phyloP scores from a whole-genome alignment of 2,797 vertebrate genomes.

The Nyctalus aviator region DNA sequence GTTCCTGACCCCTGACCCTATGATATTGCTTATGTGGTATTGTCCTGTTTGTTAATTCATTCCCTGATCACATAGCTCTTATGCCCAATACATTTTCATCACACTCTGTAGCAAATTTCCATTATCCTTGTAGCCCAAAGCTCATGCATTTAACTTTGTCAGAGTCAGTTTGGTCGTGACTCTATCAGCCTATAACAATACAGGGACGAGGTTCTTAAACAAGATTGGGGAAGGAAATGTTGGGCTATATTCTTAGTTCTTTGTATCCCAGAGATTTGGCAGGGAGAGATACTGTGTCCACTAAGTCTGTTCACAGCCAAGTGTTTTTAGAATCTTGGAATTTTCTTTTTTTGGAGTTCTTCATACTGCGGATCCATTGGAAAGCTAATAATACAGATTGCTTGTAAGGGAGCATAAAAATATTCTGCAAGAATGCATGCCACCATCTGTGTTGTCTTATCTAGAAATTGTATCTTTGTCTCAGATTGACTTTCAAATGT shows the following conservation, averaged over 20 bases:
- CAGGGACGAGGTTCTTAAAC: slow-evolving; percentile 14
- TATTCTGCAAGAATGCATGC: slow-evolving; percentile 75
- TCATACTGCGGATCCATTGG: slow-evolving; percentile 65
- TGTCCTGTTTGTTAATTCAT: slow-evolving; percentile 64
- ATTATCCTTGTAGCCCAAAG: slow-evolving; percentile 17
- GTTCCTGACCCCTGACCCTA: slow-evolving; percentile 69
- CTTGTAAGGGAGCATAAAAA: slow-evolving; percentile 80
- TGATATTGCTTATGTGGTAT: slow-evolving; percentile 59
- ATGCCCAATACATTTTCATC: slow-evolving; percentile 55
- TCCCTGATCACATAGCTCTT: slow-evolving; percentile 60
- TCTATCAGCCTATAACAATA: background rate
- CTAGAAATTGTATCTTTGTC: slow-evolving; percentile 63
- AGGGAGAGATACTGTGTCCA: slow-evolving; percentile 43
- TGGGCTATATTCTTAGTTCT: slow-evolving; percentile 56
- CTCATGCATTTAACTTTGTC: slow-evolving; percentile 14
- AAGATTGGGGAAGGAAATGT: slow-evolving; percentile 50
- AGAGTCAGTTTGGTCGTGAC: slow-evolving; percentile 1
- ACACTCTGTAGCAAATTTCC: slow-evolving; percentile 27
- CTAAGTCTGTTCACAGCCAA: slow-evolving; percentile 69
- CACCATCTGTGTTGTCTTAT: slow-evolving; percentile 84
- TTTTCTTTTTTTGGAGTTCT: slow-evolving; percentile 75
- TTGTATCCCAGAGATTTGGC: slow-evolving; percentile 62
- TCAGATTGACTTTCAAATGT: slow-evolving; percentile 80
- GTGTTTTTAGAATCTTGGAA: slow-evolving; percentile 75
- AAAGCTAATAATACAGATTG: slow-evolving; percentile 82